These are phyloP conservation scores for Oreotrochilus melanogaster DNA, from an alignment of 2,113 vertebrate genomes.

Conservation along the genomic window DNA sequence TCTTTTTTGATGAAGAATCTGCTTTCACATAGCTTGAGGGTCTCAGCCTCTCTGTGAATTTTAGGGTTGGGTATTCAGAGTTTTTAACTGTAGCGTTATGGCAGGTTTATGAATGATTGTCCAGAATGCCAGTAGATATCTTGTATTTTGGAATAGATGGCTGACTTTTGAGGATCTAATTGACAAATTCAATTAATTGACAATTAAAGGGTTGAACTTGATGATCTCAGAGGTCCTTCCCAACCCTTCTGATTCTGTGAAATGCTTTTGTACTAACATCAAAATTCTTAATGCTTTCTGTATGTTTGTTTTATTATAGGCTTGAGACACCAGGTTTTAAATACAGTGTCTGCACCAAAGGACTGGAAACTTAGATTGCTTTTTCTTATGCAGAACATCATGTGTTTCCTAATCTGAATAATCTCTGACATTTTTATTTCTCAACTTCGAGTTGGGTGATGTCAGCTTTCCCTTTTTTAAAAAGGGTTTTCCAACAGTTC, in stretches of 20 bases:
- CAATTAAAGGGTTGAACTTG: too few species aligned
- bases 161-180: neutral
- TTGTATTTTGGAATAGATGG: neutral
- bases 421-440: neutral
- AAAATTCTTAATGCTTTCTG: neutral
- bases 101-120: neutral
- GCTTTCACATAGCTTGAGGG: neutral
- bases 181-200: neutral
- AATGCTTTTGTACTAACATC: neutral
- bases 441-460: neutral
- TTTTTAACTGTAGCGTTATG: neutral
- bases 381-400: neutral
- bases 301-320: neutral
- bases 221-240: too few species aligned
- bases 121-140: too few species aligned
- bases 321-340: neutral
- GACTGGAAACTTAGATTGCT: rapidly evolving
- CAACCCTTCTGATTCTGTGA: too few species aligned
- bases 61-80: neutral
- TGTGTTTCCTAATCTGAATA: neutral
- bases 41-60: neutral
- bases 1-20: neutral
- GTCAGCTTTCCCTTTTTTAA: neutral
- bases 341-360: neutral
- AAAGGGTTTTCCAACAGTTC: neutral